phyloP scores from a whole-genome alignment of 2,888 invertebrate species.

The Syritta pipiens region DNA sequence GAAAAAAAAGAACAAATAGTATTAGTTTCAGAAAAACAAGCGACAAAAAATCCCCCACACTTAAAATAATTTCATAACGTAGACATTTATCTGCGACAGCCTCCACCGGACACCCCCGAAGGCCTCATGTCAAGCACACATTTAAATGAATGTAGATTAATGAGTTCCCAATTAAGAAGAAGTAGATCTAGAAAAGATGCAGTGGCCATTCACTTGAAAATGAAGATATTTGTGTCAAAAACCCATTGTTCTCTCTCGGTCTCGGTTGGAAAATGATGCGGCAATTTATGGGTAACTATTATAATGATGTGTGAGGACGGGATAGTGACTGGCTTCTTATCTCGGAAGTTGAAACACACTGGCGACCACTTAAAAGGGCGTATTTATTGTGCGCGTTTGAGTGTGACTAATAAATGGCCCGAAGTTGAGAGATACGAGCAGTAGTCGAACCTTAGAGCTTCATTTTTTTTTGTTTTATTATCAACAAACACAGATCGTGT shows the following conservation, averaged over 20 bases:
- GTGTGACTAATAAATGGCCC: too few relatives aligned
- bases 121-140: conserved; percentile 7
- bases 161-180: background rate
- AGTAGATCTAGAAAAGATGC: conserved; percentile 6
- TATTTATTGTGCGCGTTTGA: too few relatives aligned
- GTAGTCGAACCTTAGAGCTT: too few relatives aligned
- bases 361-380: background rate
- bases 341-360: background rate
- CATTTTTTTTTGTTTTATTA: too few relatives aligned
- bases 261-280: conserved; percentile 5
- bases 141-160: background rate
- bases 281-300: background rate
- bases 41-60: too few relatives aligned
- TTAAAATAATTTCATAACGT: too few relatives aligned
- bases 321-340: background rate
- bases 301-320: background rate
- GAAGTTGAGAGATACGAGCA: too few relatives aligned
- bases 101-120: background rate
- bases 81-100: too few relatives aligned
- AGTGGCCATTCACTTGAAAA: background rate
- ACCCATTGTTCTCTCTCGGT: conserved; percentile 2
- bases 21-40: too few relatives aligned
- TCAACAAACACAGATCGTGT: too few relatives aligned
- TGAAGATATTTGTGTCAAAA: conserved; percentile 7
- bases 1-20: background rate